Percentiles rank a stretch among this genome's conserved stretches.
Conservation (phyloP, 2,113 vertebrate genomes). For the Pelecanoides urinatrix region DNA sequence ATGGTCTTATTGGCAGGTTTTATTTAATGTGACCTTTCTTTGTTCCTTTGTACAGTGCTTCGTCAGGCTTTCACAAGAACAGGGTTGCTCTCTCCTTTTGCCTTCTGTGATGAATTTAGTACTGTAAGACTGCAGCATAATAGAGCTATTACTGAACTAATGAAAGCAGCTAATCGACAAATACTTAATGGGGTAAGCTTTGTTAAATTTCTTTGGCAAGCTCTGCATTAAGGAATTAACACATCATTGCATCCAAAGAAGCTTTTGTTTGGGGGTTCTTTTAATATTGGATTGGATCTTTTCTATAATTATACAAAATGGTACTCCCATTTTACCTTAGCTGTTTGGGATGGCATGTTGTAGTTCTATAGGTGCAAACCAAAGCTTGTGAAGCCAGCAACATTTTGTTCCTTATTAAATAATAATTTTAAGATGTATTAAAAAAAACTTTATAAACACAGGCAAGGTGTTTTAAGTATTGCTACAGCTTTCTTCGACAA, state of each 20-base stretch:
- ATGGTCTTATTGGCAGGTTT: neutral
- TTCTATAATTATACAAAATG: neutral
- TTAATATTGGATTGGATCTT: neutral
- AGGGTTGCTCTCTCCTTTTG: conserved; percentile 90
- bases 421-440: neutral
- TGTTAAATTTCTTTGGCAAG: neutral
- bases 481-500: neutral
- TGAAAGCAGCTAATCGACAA: conserved; percentile 77
- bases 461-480: neutral
- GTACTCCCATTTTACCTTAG: neutral
- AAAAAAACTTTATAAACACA: neutral
- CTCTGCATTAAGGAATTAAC: neutral
- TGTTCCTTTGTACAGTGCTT: conserved; percentile 76
- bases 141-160: conserved; percentile 88
- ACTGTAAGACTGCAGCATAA: conserved; percentile 92
- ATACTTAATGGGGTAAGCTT: conserved; percentile 69
- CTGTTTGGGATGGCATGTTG: neutral
- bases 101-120: conserved; percentile 93
- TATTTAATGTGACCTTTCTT: neutral
- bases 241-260: neutral
- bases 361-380: neutral
- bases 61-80: conserved; percentile 88
- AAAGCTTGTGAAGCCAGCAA: neutral
- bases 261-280: neutral
- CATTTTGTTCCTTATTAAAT: neutral